phyloP scores from a whole-genome alignment of 1,140 invertebrate species.

The Aphelenchoides avenae region DNA sequence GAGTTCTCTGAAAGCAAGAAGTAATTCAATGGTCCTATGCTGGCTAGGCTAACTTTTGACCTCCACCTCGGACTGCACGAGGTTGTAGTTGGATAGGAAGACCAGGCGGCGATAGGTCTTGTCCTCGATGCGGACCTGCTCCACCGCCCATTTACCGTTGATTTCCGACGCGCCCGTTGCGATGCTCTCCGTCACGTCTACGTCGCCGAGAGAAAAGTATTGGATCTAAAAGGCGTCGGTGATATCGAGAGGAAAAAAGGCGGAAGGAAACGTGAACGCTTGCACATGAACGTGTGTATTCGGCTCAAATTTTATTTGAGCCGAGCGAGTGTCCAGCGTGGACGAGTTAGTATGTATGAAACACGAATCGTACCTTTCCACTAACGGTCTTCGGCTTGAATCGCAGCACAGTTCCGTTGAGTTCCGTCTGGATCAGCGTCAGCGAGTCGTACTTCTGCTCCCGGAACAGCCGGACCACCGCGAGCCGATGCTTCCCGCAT shows the following conservation, averaged over 20 bases:
- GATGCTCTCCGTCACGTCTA: slow-evolving; percentile 37
- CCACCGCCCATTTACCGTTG: slow-evolving; percentile 51
- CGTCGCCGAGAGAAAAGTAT: slow-evolving; percentile 40
- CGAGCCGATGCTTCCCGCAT: slow-evolving; percentile 38
- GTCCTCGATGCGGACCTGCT: slow-evolving; percentile 37
- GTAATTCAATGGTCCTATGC: slow-evolving; percentile 9
- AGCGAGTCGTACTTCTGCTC: slow-evolving; percentile 31
- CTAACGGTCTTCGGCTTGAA: slow-evolving; percentile 29
- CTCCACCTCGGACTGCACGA: slow-evolving; percentile 50
- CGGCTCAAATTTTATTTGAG: too few species aligned
- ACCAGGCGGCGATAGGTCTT: slow-evolving; percentile 34
- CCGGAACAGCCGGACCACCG: slow-evolving; percentile 33
- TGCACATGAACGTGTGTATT: too few species aligned
- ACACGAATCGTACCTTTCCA: slow-evolving; percentile 24
- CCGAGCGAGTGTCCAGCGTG: too few species aligned
- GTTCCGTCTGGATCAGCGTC: slow-evolving; percentile 27
- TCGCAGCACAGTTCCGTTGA: slow-evolving; percentile 27
- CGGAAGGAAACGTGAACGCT: too few species aligned
- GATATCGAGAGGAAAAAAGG: too few species aligned
- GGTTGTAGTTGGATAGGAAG: slow-evolving; percentile 34
- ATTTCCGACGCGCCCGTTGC: slow-evolving; percentile 39
- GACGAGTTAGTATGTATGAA: too few species aligned
- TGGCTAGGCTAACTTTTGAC: slow-evolving; percentile 9
- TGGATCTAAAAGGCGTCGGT: slow-evolving; percentile 38
- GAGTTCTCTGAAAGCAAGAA: slow-evolving; percentile 7